phyloP scores from a whole-genome alignment of 2,113 vertebrate species.

The Zootoca vivipara region DNA sequence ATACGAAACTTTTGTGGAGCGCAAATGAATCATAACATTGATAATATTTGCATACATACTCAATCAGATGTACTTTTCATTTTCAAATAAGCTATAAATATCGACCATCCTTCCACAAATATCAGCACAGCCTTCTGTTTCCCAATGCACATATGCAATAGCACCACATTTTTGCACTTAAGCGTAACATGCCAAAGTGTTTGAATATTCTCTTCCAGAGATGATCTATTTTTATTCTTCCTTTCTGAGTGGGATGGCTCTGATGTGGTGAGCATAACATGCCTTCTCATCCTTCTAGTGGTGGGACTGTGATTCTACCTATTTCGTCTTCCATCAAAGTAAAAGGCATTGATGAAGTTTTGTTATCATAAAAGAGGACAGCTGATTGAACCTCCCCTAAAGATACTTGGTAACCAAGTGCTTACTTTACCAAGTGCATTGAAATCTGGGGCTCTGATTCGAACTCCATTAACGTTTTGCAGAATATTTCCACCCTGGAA shows the following conservation, averaged over 20 bases:
- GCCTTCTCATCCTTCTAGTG: neutral
- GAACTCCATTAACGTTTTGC: too few species aligned
- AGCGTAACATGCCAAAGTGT: neutral
- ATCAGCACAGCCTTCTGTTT: neutral
- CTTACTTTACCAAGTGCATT: too few species aligned
- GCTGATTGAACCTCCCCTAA: too few species aligned
- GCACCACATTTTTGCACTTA: neutral
- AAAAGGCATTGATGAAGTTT: too few species aligned
- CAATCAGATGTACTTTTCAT: neutral
- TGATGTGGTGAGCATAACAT: neutral
- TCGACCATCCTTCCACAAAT: neutral
- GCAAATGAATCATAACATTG: neutral
- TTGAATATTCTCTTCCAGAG: neutral
- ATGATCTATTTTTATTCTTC: neutral
- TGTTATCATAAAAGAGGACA: too few species aligned
- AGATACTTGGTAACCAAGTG: too few species aligned
- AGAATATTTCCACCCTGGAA: too few species aligned
- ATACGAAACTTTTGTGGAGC: neutral
- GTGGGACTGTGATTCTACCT: neutral
- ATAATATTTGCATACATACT: neutral
- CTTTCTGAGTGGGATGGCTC: neutral
- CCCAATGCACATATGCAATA: neutral
- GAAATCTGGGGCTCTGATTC: too few species aligned
- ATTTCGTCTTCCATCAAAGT: neutral
- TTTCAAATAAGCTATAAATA: neutral